Evolutionary conservation across 1,140 invertebrate species (phyloP).

Genomic region (Battus philenor): DNA sequence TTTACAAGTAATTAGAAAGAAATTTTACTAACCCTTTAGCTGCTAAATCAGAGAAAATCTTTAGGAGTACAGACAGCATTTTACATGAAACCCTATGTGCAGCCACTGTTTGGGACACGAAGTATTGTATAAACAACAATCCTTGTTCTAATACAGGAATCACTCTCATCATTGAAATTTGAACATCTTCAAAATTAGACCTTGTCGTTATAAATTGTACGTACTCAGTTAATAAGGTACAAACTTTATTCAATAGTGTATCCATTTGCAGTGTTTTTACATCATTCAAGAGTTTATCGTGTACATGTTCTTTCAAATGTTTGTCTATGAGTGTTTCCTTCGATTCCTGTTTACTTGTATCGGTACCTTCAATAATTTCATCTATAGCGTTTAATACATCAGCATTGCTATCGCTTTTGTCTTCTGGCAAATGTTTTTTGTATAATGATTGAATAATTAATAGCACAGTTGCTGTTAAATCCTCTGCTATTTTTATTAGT

Average conservation of each 20-base stretch:
- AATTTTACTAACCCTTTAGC: conserved; percentile 79
- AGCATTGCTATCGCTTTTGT: conserved; percentile 29
- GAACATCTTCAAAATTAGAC: conserved; percentile 34
- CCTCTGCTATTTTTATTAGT: conserved; percentile 70
- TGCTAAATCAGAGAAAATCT: conserved; percentile 90
- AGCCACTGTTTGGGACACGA: conserved; percentile 85
- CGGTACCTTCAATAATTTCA: conserved; percentile 56
- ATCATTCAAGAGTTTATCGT: conserved; percentile 78
- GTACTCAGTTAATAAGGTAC: conserved; percentile 34
- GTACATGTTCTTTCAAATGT: conserved; percentile 79
- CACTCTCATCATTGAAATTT: conserved; percentile 46
- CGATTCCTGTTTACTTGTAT: conserved; percentile 53
- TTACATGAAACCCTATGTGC: conserved; percentile 88
- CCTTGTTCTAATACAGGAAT: conserved; percentile 89
- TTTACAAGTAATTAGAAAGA: conserved; percentile 5
- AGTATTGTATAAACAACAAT: conserved; percentile 84
- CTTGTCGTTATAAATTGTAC: conserved; percentile 33
- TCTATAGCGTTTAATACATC: conserved; percentile 61
- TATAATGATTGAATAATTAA: conserved; percentile 82
- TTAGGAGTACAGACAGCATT: conserved; percentile 88
- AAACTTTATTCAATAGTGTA: conserved; percentile 38
- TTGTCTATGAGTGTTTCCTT: conserved; percentile 76
- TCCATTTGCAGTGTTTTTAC: conserved; percentile 76
- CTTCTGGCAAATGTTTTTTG: conserved; percentile 77
- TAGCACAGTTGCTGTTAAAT: conserved; percentile 78